A percentile compares a stretch with the other conserved stretches of the same genome.
phyloP scores from a whole-genome alignment of 2,113 vertebrate genomes.

The Peromyscus maniculatus region DNA sequence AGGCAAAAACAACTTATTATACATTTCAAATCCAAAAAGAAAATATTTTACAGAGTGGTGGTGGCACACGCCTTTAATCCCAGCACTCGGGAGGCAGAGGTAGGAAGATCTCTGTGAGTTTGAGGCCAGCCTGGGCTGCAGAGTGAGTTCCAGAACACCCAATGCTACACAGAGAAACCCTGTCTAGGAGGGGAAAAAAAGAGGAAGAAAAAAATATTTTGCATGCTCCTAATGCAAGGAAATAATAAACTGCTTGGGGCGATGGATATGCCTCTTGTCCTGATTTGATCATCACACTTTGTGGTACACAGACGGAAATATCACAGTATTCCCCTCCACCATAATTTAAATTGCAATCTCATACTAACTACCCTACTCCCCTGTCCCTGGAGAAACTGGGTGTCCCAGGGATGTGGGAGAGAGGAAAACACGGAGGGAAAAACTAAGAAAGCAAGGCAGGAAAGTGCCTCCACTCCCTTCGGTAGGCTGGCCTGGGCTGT shows the following conservation, averaged over 20 bases:
- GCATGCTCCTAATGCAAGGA: background rate
- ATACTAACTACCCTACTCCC: background rate
- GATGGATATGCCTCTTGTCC: background rate
- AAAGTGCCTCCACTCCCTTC: background rate
- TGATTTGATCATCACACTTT: background rate
- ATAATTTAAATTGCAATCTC: background rate
- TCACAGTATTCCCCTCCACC: background rate
- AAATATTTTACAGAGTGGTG: background rate
- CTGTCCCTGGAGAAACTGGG: conserved; percentile 19
- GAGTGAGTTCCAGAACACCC: background rate
- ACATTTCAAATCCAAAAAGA: background rate
- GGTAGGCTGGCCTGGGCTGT: background rate
- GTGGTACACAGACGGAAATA: background rate
- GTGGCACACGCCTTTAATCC: background rate
- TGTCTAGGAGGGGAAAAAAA: background rate
- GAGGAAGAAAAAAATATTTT: background rate
- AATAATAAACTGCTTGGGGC: background rate
- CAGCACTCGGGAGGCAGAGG: background rate
- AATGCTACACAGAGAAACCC: background rate
- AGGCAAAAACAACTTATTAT: background rate
- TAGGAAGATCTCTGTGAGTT: background rate
- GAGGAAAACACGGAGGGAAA: background rate
- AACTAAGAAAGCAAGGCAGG: background rate
- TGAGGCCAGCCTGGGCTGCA: background rate
- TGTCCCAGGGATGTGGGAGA: background rate